A percentile compares a stretch with the other conserved stretches of the same genome.
phyloP scores from a whole-genome alignment of 2,113 vertebrate species.

The Anhinga anhinga region DNA sequence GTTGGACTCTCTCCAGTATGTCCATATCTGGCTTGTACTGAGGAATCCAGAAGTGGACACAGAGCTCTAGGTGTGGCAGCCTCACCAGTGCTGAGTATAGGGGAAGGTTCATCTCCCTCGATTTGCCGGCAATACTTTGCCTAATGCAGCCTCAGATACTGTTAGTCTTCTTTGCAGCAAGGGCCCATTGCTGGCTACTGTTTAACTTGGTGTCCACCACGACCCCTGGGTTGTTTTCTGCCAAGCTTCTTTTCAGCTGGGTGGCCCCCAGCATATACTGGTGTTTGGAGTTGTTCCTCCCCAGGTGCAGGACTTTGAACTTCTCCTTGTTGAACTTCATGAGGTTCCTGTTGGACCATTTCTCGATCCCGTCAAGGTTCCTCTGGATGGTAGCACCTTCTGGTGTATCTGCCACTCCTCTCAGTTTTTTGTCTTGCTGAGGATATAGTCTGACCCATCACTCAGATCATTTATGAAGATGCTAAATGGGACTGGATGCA shows the following conservation, averaged over 20 bases:
- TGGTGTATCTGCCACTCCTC: neutral
- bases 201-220: accelerated
- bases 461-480: neutral
- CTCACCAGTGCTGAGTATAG: neutral
- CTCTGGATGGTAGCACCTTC: neutral
- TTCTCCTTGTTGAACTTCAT: neutral
- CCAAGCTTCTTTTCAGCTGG: neutral
- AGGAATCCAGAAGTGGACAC: neutral
- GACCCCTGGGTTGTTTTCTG: neutral
- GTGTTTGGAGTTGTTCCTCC: neutral
- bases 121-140: neutral
- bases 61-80: neutral
- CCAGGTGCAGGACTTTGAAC: neutral
- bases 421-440: neutral
- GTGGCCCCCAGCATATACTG: neutral
- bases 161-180: neutral
- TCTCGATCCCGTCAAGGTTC: too few species aligned
- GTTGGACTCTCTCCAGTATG: neutral
- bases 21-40: neutral
- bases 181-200: neutral
- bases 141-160: neutral
- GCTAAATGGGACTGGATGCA: neutral
- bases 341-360: neutral
- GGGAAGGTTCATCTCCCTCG: too few species aligned
- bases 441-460: neutral